Evolutionary conservation across 2,888 invertebrate species (phyloP).

Genomic region (Neuroscelio doddi): DNA sequence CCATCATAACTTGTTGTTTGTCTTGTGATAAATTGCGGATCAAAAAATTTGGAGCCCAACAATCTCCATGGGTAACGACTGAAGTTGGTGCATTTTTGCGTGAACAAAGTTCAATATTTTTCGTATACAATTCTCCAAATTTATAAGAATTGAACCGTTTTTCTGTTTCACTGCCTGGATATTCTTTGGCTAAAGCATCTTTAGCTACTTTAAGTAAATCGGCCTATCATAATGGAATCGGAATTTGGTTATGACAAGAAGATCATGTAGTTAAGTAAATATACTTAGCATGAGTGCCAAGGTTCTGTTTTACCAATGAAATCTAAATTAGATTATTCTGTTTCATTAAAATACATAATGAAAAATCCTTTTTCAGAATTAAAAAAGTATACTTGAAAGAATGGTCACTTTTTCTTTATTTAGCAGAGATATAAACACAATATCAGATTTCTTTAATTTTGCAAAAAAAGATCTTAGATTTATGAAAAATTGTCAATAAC

Average conservation of each 20-base stretch:
- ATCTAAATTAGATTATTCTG: too few relatives aligned
- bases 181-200: conserved; percentile 79
- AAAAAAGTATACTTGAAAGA: too few relatives aligned
- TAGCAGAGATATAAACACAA: too few relatives aligned
- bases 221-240: conserved; percentile 35
- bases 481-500: too few relatives aligned
- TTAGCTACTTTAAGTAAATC: conserved; percentile 70
- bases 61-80: conserved; percentile 82
- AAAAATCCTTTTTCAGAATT: conserved; percentile 58
- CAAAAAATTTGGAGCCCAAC: conserved; percentile 85
- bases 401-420: too few relatives aligned
- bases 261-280: too few relatives aligned
- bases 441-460: too few relatives aligned
- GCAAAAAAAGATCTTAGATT: too few relatives aligned
- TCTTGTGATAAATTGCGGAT: conserved; percentile 68
- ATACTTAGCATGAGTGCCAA: too few relatives aligned
- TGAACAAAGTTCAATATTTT: conserved; percentile 73
- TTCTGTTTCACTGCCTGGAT: conserved; percentile 76
- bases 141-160: conserved; percentile 75
- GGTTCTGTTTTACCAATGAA: too few relatives aligned
- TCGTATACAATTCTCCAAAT: conserved; percentile 74
- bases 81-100: conserved; percentile 67
- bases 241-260: too few relatives aligned
- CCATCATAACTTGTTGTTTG: conserved; percentile 74
- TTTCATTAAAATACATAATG: conserved; percentile 45